Base-by-base conservation (phyloP, 2,888 invertebrate species). In the Kuschelorhynchus macadamiae region DNA sequence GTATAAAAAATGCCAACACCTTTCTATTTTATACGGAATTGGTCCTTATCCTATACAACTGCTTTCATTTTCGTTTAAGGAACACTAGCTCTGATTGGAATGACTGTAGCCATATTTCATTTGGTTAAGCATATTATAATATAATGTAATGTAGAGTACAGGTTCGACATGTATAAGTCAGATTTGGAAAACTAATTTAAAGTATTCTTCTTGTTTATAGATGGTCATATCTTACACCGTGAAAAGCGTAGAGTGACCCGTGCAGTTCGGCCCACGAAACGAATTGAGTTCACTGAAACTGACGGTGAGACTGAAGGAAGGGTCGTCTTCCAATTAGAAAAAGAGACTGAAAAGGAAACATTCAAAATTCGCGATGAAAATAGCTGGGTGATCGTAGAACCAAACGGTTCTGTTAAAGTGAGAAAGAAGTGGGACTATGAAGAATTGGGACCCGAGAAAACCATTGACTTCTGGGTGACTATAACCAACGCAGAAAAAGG, bases 401-500 rank as follows among this genome's bases (percentile, higher is more conserved):
- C 93, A 46, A 95, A 94, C 85, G 96, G 96, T 76, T 93, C 94
- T 62, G 95, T 96, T 79, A 90, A 93, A 79, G 96, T 96, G 73
- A 95, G 95, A 85, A 94, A 95, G 90, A 95, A 95, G 90, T 96
- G 96, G 96, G 96, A 96, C 88, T 96, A 95, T 84, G 96, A 96
- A 81, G 96, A 96, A 81, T 85, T 96, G 49, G 96, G 96, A 20
- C 94, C 95, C 1, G 96, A 96, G 85, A 96, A 96, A 83, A 96
- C 95, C 11, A 96, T 96, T 79, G 96, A 96, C 84, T 96, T 96
- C 84, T 96, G 96, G 96, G 96, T 96, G 57, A 95, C 94, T 60
- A 96, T 96, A 78, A 94, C 93, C 64, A 96, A 96, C 83, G 89
- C 93, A 72, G 94, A 94, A 86, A 92, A 92, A 83, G 92, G 92